phyloP scores from a whole-genome alignment of 2,113 vertebrate species.

The Ardeotis arabs region DNA sequence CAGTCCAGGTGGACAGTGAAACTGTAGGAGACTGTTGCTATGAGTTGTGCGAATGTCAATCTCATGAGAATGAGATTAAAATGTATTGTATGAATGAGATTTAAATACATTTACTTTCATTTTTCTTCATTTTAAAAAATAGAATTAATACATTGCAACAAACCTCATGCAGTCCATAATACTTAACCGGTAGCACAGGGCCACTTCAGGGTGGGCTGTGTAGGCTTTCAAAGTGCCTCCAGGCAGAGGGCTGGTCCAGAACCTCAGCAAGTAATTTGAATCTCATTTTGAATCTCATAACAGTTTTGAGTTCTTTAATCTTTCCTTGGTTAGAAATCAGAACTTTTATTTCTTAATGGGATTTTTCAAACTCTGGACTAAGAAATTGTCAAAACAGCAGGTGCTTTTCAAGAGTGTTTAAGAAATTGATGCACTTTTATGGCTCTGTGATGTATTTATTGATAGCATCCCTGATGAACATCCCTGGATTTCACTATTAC shows the following conservation, averaged over 20 bases:
- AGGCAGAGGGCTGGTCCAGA: background rate
- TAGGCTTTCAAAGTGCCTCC: background rate
- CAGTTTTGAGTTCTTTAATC: background rate
- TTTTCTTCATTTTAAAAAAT: background rate
- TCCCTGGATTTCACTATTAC: slow-evolving; percentile 14
- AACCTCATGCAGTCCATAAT: background rate
- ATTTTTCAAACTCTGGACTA: background rate
- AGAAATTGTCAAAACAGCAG: background rate
- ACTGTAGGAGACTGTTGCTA: background rate
- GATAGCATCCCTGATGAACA: background rate
- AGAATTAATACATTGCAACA: background rate
- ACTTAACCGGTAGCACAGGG: background rate
- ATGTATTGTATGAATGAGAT: slow-evolving; percentile 14
- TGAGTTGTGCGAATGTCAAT: background rate
- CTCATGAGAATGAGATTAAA: background rate
- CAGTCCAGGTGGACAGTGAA: background rate
- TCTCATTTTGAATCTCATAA: background rate
- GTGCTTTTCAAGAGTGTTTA: background rate
- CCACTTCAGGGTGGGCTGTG: background rate
- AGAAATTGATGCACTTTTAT: background rate
- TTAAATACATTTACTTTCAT: background rate
- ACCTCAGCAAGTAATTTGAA: background rate
- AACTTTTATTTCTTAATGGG: background rate
- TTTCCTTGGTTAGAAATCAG: background rate
- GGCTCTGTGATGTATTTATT: background rate